Conservation (phyloP, 2,888 invertebrate species). For the Euphydryas editha region DNA sequence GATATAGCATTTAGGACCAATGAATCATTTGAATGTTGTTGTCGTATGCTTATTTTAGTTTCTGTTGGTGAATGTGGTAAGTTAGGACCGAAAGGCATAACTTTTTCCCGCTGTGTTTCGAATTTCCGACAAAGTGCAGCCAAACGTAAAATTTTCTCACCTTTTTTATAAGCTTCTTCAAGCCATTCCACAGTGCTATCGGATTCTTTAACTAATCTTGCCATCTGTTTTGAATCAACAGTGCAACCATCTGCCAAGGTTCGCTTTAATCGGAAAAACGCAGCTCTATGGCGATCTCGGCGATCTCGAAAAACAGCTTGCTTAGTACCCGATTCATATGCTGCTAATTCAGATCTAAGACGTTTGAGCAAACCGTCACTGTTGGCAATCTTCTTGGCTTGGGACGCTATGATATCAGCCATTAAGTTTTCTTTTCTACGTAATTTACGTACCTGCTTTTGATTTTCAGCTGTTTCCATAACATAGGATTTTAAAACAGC, state of each 20-base stretch:
- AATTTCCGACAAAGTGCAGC: constrained; percentile 81
- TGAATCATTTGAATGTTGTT: constrained; percentile 60
- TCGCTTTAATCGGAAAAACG: constrained; percentile 63
- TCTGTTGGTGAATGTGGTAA: constrained; percentile 57
- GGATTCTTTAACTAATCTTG: constrained; percentile 63
- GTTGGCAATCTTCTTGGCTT: constrained; percentile 71
- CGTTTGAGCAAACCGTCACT: constrained; percentile 65
- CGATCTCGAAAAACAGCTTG: constrained; percentile 74
- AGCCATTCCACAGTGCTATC: constrained; percentile 72
- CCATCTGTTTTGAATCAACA: constrained; percentile 60
- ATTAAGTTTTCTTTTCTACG: constrained; percentile 72
- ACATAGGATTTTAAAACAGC: constrained; percentile 67
- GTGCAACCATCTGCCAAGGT: constrained; percentile 57
- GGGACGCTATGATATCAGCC: constrained; percentile 74
- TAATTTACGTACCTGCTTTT: constrained; percentile 69
- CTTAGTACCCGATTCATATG: constrained; percentile 75
- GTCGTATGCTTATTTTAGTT: constrained; percentile 52
- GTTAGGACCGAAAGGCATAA: constrained; percentile 65
- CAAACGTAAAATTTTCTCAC: constrained; percentile 78
- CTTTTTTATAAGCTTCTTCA: constrained; percentile 67
- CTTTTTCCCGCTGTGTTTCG: constrained; percentile 81
- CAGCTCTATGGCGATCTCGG: constrained; percentile 66
- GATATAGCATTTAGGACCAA: constrained; percentile 63
- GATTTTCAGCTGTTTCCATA: constrained; percentile 67
- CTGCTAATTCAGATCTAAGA: constrained; percentile 65